Evolutionary conservation across 2,888 invertebrate genomes (phyloP).

Genomic region (Dolichomitus sp.): DNA sequence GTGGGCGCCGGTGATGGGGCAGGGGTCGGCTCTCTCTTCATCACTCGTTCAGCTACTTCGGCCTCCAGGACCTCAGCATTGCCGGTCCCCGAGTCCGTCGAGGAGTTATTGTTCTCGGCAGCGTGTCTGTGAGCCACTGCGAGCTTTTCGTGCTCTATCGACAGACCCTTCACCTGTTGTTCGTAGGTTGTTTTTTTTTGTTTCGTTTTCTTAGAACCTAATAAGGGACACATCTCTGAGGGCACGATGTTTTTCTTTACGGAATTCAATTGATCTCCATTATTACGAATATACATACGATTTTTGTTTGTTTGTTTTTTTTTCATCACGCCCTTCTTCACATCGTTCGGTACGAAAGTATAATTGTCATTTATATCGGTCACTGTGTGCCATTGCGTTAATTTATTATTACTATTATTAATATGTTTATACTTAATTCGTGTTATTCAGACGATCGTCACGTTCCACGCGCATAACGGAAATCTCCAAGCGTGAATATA

Average conservation of each 20-base stretch:
- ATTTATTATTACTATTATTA: constrained; percentile 18
- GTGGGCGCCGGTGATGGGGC: constrained; percentile 80
- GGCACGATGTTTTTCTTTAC: constrained; percentile 60
- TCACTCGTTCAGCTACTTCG: constrained; percentile 81
- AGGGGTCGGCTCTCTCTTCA: constrained; percentile 82
- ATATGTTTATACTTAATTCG: constrained; percentile 47
- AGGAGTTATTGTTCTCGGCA: constrained; percentile 81
- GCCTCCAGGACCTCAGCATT: constrained; percentile 82
- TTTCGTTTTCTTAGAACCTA: constrained; percentile 77
- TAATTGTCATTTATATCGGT: constrained; percentile 80
- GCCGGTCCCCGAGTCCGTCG: constrained; percentile 83
- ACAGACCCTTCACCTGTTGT: constrained; percentile 91
- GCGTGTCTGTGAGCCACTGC: constrained; percentile 88
- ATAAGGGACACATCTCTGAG: constrained; percentile 55
- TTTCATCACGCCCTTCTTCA: constrained; percentile 9
- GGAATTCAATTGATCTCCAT: constrained; percentile 75
- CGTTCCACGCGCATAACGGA: constrained; percentile 6
- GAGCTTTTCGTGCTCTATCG: constrained; percentile 91
- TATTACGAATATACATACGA: constrained; percentile 78
- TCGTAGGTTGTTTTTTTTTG: constrained; percentile 38
- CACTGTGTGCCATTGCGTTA: constrained; percentile 36
- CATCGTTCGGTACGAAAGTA: constrained; percentile 80
- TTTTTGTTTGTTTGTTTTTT: constrained; percentile 31
- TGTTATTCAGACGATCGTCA: constrained; percentile 19
- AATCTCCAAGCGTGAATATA: constrained; percentile 18